These are phyloP conservation scores for Moxostoma hubbsi DNA, from an alignment of 2,797 vertebrate species.

Conservation along the genomic window DNA sequence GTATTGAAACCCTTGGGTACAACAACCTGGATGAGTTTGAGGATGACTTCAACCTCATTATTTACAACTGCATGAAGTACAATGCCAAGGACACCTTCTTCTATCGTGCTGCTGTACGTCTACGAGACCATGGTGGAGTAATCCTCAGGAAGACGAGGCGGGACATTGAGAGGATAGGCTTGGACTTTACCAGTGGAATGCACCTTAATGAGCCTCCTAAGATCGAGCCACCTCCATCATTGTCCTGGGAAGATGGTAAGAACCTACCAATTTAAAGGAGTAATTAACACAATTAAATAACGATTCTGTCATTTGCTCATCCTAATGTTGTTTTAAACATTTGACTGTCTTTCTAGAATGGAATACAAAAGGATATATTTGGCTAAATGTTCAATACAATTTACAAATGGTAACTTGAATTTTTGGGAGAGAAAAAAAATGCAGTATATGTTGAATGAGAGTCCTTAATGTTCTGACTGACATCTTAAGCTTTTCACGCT, in stretches of 20 bases:
- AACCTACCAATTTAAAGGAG: neutral
- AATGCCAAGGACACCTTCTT: constrained; percentile 97
- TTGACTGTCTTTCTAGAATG: too few relatives aligned
- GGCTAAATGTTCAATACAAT: too few relatives aligned
- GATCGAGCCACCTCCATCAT: constrained; percentile 77
- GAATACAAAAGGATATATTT: too few relatives aligned
- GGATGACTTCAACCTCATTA: constrained; percentile 92
- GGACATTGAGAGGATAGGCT: constrained; percentile 87
- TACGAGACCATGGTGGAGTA: constrained; percentile 92
- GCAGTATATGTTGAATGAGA: too few relatives aligned
- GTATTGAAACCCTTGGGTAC: constrained; percentile 88
- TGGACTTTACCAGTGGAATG: constrained; percentile 88
- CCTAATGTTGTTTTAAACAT: too few relatives aligned
- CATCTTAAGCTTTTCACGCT: too few relatives aligned
- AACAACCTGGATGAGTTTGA: constrained; percentile 89
- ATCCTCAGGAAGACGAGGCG: constrained; percentile 89
- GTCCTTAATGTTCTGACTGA: too few relatives aligned
- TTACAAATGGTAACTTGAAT: too few relatives aligned
- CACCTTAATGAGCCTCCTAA: constrained; percentile 87
- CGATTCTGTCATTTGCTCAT: too few relatives aligned
- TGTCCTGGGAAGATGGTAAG: constrained; percentile 96
- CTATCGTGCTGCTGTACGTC: constrained; percentile 87
- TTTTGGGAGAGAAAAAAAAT: too few relatives aligned
- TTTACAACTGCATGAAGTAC: constrained; percentile 96
- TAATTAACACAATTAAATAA: too few relatives aligned